Conservation (phyloP, 2,888 invertebrate species). For the Pristionchus entomophagus region DNA sequence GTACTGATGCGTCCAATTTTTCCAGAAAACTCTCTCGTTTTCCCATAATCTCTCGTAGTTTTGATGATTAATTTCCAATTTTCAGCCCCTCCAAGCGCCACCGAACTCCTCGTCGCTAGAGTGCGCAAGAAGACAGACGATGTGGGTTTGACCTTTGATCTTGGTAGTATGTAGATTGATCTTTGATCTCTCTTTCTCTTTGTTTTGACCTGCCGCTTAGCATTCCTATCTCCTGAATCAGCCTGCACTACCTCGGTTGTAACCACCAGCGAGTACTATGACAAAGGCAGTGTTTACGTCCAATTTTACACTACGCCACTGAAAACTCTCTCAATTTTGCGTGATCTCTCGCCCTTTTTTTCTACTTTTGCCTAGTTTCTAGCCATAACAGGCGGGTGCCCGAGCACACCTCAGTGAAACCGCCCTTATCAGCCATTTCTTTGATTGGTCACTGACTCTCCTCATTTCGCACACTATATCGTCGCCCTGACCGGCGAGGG, state of each 20-base stretch:
- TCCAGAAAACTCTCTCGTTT: too few species aligned
- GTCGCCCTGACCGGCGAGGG: neutral
- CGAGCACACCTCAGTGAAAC: neutral
- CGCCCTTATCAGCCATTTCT: neutral
- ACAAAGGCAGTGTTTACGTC: neutral
- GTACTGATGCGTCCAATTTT: too few species aligned
- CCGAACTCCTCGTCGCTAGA: neutral
- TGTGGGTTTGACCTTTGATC: slow-evolving; percentile 14
- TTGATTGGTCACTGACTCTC: neutral
- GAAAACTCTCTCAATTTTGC: neutral
- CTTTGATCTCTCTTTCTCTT: neutral
- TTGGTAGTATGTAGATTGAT: neutral
- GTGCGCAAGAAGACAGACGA: slow-evolving; percentile 22
- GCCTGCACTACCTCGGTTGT: neutral
- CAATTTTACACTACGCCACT: neutral
- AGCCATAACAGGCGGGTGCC: neutral
- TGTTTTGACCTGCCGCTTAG: neutral
- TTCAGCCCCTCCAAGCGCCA: slow-evolving; percentile 7
- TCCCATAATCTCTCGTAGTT: too few species aligned
- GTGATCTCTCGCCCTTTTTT: neutral
- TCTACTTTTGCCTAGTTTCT: neutral
- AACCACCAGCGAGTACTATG: neutral
- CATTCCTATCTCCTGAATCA: slow-evolving; percentile 1
- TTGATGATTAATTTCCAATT: too few species aligned
- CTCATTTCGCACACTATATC: too few species aligned